Conservation (phyloP, 1,140 invertebrate species). For the Chironomus tepperi region DNA sequence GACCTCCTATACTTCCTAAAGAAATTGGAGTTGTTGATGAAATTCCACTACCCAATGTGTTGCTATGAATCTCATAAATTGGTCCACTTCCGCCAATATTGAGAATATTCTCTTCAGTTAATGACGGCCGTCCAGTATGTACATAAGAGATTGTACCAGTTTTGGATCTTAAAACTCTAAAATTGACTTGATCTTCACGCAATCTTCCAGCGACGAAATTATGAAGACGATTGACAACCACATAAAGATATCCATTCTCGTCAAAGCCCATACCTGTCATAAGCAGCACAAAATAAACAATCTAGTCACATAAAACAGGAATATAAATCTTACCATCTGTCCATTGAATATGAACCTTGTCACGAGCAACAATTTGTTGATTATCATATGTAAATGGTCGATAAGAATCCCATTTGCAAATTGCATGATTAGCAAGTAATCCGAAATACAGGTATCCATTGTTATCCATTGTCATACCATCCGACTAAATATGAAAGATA, state of each 20-base stretch:
- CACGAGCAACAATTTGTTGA: conserved; percentile 52
- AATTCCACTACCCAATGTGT: conserved; percentile 22
- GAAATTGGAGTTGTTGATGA: conserved; percentile 27
- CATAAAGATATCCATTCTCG: conserved; percentile 51
- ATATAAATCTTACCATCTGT: conserved; percentile 43
- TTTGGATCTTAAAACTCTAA: conserved; percentile 47
- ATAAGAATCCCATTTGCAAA: conserved; percentile 56
- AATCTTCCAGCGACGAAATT: conserved; percentile 49
- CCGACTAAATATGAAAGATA: conserved; percentile 34
- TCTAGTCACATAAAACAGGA: neutral
- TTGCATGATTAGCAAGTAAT: conserved; percentile 52
- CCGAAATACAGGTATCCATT: conserved; percentile 55
- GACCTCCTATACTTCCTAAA: neutral
- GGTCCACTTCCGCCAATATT: neutral
- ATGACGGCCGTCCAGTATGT: conserved; percentile 36
- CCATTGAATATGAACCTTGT: conserved; percentile 58
- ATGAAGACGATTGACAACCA: conserved; percentile 55
- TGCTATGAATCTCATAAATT: conserved; percentile 16
- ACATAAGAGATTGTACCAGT: conserved; percentile 54
- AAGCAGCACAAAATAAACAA: neutral
- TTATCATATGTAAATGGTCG: conserved; percentile 31
- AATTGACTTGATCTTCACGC: conserved; percentile 46
- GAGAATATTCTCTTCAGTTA: neutral
- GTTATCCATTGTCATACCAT: conserved; percentile 53
- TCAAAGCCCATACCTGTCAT: conserved; percentile 50